Conservation (phyloP, 2,888 invertebrate genomes). For the Zygogramma bicolorata region DNA sequence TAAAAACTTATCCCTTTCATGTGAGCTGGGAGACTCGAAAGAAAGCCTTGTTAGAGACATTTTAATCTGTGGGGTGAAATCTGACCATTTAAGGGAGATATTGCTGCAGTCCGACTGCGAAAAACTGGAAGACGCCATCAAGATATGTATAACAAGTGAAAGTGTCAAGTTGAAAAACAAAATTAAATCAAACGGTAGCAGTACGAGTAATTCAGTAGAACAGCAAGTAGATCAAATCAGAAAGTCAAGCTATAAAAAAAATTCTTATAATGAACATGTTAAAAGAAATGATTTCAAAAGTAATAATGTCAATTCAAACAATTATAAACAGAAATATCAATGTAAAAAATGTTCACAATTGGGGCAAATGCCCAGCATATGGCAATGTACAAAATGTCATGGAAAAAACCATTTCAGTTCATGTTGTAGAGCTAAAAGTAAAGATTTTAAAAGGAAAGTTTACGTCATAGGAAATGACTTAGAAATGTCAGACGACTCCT, state of each 20-base stretch:
- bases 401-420: not conserved
- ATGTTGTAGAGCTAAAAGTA: not conserved
- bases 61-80: constrained; percentile 29
- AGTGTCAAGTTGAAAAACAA: not conserved
- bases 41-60: constrained; percentile 28
- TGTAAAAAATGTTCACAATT: not conserved
- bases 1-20: constrained; percentile 30
- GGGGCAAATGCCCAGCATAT: not conserved
- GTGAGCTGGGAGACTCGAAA: constrained; percentile 24
- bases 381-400: not conserved
- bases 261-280: not conserved
- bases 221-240: not conserved
- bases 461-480: not conserved
- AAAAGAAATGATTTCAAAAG: not conserved
- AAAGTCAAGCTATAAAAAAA: not conserved
- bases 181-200: not conserved
- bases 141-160: not conserved
- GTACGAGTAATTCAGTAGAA: not conserved
- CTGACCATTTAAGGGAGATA: constrained; percentile 31
- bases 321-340: not conserved
- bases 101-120: constrained; percentile 19
- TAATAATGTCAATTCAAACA: no score
- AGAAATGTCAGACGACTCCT: not conserved
- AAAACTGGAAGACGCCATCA: not conserved
- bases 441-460: not conserved